Evolutionary conservation across 1,140 invertebrate genomes (phyloP), one percentile per base, ranked within the genome.

Genomic region (Drosophila melanica): DNA sequence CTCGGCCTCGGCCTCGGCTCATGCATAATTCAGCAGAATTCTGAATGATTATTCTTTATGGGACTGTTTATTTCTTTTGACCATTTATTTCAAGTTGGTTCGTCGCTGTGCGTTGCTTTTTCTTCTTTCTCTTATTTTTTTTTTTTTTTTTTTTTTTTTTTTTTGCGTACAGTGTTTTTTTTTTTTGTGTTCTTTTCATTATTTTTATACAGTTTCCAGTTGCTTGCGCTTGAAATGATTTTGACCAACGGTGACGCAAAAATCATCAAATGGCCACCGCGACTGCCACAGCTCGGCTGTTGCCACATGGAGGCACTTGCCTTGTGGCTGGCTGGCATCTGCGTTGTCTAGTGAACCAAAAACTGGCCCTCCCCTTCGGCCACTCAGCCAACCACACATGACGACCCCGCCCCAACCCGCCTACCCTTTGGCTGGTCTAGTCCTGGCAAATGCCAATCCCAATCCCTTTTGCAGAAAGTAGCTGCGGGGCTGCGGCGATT

Each of bases 41-140:
- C 90, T 85, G 87, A 91, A 91, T 91, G 90, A 91, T 91, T 91
- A 91, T 91, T 91, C 90, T 91, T 91, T 91, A 91, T 91, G 90
- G 90, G 90, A 91, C 90, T 91, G 90, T 91, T 91, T 91, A 91
- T 91, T 91, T 91, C 90, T 91, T 86, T 90, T 90, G 90, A 91
- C 90, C 90, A 91, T 91, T 91, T 91, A 91, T 91, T 90, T 91
- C 90, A 90, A 86, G 86, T 91, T 91, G 80, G 55, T 77, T 71
- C 65, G 70, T 75, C 53, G 71, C 79, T 55, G 23, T 37, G 64
- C 63, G 37, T 50, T 67, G 20, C 20, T 20, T 14, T 27, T 45
- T 27, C 65, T 14, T 47, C 44, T 39, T n/a, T 35, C 6, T 9
- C 27, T 23, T n/a, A 16, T 48, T 27, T 68, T 8, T 9, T 14